Evolutionary conservation across 30 jellyfish, hydroid and myxozoan species (phyloP), one percentile per base, ranked within the genome.

Genomic region (Kudoa iwatai): DNA sequence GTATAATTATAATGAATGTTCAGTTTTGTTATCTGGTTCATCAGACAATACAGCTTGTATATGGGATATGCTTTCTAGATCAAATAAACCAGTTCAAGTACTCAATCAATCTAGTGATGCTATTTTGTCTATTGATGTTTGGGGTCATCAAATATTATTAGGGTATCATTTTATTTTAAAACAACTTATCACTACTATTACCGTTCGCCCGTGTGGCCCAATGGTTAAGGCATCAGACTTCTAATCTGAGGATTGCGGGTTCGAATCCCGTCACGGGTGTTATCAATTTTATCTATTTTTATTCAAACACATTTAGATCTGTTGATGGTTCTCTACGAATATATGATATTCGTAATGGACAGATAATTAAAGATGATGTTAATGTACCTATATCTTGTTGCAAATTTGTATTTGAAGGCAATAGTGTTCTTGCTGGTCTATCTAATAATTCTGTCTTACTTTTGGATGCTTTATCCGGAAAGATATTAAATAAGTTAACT

Each of bases 221-320:
- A 59, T 59, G 83, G 83, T 48, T 59, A 59, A 50, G 83, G 84
- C 84, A 52, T 60, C 69, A 64, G 79, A 69, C 85, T 53, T 64
- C 85, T 52, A 62, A 62, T 63, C 79, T 71, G 74, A 64, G 79
- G 83, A 59, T 51, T 59, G 85, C 85, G 85, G 85, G 85, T 62
- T 62, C 85, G 85, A 62, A 71, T 62, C 85, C 85, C 85, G 85
- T 53, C 85, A 68, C 71, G 54, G 85, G 74, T 62, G 85, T 33
- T 7, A 19, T 14, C 20, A 23, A 12, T n/a, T 34, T 45, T 11
- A 46, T 18, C 1, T 20, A 0, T 3, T 3, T 11, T 26, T 32
- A 13, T 6, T 28, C 36, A n/a, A n/a, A n/a, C n/a, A n/a, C n/a
- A n/a, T n/a, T 66, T 21, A 88, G 88, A 20, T 77, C 96, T 4